Evolutionary conservation across 1,140 invertebrate species (phyloP).

Genomic region (Heliconius melpomene): DNA sequence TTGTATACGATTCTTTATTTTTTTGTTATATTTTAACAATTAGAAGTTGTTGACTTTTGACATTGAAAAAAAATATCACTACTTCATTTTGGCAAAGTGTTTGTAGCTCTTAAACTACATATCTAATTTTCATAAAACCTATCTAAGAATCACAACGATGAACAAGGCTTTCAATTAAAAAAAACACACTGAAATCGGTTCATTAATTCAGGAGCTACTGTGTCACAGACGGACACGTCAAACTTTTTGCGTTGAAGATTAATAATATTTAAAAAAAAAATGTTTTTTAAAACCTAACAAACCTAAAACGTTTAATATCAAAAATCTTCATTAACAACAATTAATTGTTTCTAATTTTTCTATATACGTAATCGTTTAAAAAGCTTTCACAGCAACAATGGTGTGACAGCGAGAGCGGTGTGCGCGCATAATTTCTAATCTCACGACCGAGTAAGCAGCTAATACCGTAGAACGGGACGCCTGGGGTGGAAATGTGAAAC

Average conservation of each 20-base stretch:
- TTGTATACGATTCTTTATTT: background rate
- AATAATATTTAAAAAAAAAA: too few species aligned
- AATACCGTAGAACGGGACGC: slow-evolving; percentile 71
- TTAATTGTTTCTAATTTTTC: background rate
- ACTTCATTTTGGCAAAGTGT: too few species aligned
- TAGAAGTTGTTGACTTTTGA: background rate
- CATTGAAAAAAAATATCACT: too few species aligned
- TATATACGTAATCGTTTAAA: slow-evolving; percentile 36
- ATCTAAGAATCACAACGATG: too few species aligned
- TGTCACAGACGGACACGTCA: too few species aligned
- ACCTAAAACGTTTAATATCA: background rate
- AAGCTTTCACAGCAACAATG: slow-evolving; percentile 60
- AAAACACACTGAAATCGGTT: too few species aligned
- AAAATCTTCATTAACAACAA: background rate
- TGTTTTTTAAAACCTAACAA: background rate
- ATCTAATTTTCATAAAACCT: too few species aligned
- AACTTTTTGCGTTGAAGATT: too few species aligned
- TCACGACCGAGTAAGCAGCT: slow-evolving; percentile 75
- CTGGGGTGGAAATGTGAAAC: slow-evolving; percentile 55
- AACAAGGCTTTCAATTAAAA: too few species aligned
- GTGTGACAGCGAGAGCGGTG: slow-evolving; percentile 42
- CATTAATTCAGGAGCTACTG: too few species aligned
- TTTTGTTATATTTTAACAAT: background rate
- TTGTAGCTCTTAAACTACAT: too few species aligned
- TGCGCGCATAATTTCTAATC: slow-evolving; percentile 77